Conservation (phyloP, 2,888 invertebrate species). For the Perizoma affinitatum region DNA sequence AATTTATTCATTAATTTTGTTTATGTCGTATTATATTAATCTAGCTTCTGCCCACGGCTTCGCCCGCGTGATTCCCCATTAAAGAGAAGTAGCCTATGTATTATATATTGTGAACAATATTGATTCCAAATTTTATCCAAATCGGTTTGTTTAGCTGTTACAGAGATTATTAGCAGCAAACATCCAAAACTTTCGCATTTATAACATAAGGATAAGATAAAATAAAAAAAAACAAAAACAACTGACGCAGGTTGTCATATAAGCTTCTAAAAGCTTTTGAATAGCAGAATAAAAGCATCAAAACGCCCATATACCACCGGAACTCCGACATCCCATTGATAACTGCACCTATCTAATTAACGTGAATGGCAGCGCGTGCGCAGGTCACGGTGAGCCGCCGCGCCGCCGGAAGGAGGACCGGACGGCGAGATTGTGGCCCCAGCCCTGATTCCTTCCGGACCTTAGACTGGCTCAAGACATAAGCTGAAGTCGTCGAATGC, state of each 20-base stretch:
- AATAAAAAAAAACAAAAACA: no score
- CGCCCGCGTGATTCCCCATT: no score
- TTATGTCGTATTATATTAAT: no score
- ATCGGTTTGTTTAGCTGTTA: no score
- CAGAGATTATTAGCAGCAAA: no score
- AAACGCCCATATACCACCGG: slow-evolving; percentile 35
- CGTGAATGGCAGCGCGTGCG: slow-evolving; percentile 64
- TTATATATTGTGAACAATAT: no score
- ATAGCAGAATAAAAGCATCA: slow-evolving; percentile 10
- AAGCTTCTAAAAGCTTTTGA: neutral
- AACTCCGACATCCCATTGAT: slow-evolving; percentile 30
- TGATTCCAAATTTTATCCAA: no score
- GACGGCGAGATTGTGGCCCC: slow-evolving; percentile 79
- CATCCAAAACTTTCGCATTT: no score
- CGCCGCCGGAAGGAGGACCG: slow-evolving; percentile 71
- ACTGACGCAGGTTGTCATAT: neutral
- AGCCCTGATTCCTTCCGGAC: slow-evolving; percentile 81
- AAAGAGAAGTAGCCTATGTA: no score
- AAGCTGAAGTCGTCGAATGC: slow-evolving; percentile 7
- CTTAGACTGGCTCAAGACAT: slow-evolving; percentile 51
- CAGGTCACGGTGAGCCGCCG: slow-evolving; percentile 60
- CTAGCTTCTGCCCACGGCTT: no score
- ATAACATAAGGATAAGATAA: no score
- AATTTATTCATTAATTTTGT: no score
- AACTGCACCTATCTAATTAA: slow-evolving; percentile 43